Percentiles rank a stretch among this genome's conserved stretches.
Conservation (phyloP, 2,797 vertebrate species). For the Harpagifer antarcticus region DNA sequence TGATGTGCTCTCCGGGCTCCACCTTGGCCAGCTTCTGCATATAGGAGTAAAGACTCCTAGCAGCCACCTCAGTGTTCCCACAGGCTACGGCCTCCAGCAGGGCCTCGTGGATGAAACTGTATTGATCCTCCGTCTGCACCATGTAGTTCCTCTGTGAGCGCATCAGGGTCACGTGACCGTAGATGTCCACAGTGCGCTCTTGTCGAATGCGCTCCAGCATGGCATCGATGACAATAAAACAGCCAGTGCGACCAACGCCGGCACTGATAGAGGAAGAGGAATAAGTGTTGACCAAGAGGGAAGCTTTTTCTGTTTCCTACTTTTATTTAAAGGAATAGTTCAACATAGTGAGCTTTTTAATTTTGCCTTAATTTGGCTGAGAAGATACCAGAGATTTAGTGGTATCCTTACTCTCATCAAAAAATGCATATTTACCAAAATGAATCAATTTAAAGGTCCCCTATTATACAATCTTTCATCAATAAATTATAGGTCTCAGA, state of each 20-base stretch:
- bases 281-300: background rate
- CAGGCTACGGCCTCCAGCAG: slow-evolving; percentile 97
- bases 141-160: slow-evolving; percentile 98
- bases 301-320: background rate
- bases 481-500: too few species aligned
- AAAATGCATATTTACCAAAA: background rate
- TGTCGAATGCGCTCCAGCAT: slow-evolving; percentile 97
- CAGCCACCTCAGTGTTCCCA: slow-evolving; percentile 96
- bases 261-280: slow-evolving; percentile 82
- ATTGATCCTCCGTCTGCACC: slow-evolving; percentile 99
- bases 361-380: background rate
- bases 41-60: slow-evolving; percentile 94
- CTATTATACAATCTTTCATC: too few species aligned
- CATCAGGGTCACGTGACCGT: slow-evolving; percentile 97
- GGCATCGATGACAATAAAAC: slow-evolving; percentile 97
- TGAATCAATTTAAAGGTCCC: background rate
- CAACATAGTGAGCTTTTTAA: slow-evolving; percentile 1
- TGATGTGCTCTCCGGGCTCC: slow-evolving; percentile 93
- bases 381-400: background rate
- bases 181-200: slow-evolving; percentile 96
- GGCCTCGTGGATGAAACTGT: slow-evolving; percentile 98
- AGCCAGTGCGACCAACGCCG: slow-evolving; percentile 95
- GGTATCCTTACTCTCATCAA: background rate
- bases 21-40: slow-evolving; percentile 97
- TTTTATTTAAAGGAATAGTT: background rate